Base-by-base conservation (phyloP, 2,888 invertebrate species). In the Brachylomia viminalis region DNA sequence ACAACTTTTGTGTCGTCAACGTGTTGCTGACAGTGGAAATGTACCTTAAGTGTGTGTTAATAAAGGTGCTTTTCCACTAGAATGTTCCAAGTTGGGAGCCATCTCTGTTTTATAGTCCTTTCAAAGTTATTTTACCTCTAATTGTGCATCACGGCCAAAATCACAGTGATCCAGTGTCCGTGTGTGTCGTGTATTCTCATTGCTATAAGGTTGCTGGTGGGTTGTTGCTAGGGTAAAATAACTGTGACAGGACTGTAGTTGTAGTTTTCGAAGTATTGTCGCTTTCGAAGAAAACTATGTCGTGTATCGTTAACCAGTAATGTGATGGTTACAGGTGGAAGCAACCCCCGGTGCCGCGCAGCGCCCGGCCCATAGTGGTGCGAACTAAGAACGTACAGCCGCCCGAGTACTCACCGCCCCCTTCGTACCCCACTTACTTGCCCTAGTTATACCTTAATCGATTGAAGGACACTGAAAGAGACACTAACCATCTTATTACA, bases 351-450 rank as follows among this genome's bases (percentile, higher is more conserved):
- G 79, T 86, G 3, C 88, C 91, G 1, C 90, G 90, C 64, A 88
- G 89, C 42, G 86, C 91, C 11, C 88, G 88, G 2, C 93, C 95
- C 0, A 82, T 95, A 20, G 79, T 92, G 78, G 93, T 96, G 23
- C 92, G 92, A 0, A 76, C 93, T 0, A 94, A 92, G 77, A 88
- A 93, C 64, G 59, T 82, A n/a, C 90, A 92, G 59, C 95, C 95
- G 0, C 95, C 95, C 0, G 93, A 94, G 58, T 96, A 96, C 77
- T 94, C 95, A 0, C 96, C 96, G 0, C 96, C 96, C 1, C 96
- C 96, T 0, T 94, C 94, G 1, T 96, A 96, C 79, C 92, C 92
- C 8, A 91, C 93, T 15, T 96, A 94, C 77, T 90, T 96, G 77
- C 96, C 96, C 5, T 96, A 92, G 45, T 27, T 8, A 49, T 8